Evolutionary conservation across 2,797 vertebrate species (phyloP).

Genomic region (Malurus leucopterus): DNA sequence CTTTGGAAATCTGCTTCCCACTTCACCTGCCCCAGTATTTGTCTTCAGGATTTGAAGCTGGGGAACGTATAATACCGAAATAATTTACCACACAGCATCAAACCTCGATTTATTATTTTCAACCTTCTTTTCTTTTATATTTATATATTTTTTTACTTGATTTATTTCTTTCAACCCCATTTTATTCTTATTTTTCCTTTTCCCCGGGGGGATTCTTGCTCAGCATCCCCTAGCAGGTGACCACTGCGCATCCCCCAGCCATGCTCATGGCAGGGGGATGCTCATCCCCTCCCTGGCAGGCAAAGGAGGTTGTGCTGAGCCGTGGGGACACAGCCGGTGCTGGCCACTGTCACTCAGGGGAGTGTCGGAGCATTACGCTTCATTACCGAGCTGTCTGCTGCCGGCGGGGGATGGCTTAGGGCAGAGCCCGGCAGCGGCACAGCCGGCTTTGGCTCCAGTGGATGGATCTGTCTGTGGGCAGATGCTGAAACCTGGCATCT

Average conservation of each 20-base stretch:
- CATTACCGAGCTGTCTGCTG: conserved; percentile 67
- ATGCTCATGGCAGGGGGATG: background rate
- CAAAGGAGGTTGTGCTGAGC: background rate
- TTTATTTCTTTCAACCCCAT: background rate
- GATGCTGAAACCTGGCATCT: background rate
- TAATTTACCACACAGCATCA: background rate
- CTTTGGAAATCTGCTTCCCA: conserved; percentile 13
- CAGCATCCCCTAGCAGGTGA: background rate
- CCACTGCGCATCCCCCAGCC: background rate
- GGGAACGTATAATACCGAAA: background rate
- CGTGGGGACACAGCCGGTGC: background rate
- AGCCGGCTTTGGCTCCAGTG: background rate
- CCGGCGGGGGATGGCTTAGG: conserved; percentile 48
- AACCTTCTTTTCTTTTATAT: background rate
- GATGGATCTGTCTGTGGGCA: background rate
- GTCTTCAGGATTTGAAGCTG: background rate
- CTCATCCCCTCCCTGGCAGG: background rate
- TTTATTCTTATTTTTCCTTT: background rate
- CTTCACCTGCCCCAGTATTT: conserved; percentile 2
- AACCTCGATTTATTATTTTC: background rate
- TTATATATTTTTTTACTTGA: background rate
- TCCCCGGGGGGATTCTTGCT: background rate
- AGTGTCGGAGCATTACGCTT: conserved; percentile 43
- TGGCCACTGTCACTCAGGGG: conserved; percentile 55
- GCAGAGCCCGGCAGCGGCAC: conserved; percentile 4